A percentile compares a stretch with the other conserved stretches of the same genome.
phyloP scores from a whole-genome alignment of 2,888 invertebrate genomes.

The Dryomyza anilis region DNA sequence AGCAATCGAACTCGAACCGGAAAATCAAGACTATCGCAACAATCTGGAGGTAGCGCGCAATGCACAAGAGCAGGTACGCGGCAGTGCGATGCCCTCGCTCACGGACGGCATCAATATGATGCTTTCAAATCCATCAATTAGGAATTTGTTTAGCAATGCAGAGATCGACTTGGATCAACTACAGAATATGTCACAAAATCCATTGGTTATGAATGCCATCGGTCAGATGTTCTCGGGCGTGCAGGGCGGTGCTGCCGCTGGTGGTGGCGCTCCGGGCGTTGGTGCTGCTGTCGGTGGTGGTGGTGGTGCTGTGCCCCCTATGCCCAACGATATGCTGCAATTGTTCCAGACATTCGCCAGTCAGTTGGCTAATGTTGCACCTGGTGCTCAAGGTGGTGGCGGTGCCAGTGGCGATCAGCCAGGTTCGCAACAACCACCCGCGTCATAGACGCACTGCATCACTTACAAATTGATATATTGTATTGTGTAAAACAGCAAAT shows the following conservation, averaged over 20 bases:
- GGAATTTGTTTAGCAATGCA: conserved; percentile 51
- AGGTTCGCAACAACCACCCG: conserved; percentile 40
- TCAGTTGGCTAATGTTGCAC: conserved; percentile 43
- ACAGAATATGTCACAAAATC: conserved; percentile 52
- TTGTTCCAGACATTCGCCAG: conserved; percentile 52
- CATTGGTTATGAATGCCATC: conserved; percentile 48
- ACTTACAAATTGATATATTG: neutral
- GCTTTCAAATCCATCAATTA: conserved; percentile 51
- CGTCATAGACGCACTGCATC: conserved; percentile 34
- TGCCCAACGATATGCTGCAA: conserved; percentile 50
- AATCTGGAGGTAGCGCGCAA: conserved; percentile 81
- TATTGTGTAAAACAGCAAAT: too few relatives aligned
- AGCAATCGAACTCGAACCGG: conserved; percentile 89
- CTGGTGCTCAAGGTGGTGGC: conserved; percentile 25
- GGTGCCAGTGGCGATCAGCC: conserved; percentile 31
- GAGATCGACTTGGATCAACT: conserved; percentile 50
- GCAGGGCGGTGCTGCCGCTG: conserved; percentile 34
- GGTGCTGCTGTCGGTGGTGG: conserved; percentile 32
- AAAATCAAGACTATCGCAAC: conserved; percentile 86
- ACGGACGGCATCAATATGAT: conserved; percentile 51
- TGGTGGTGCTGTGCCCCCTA: conserved; percentile 31
- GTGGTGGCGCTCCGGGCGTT: conserved; percentile 23
- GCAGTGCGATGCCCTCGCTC: conserved; percentile 44
- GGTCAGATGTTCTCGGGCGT: conserved; percentile 46
- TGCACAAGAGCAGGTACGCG: conserved; percentile 37